Evolutionary conservation across 1,140 invertebrate genomes (phyloP).

Genomic region (Drosophila rhopaloa): DNA sequence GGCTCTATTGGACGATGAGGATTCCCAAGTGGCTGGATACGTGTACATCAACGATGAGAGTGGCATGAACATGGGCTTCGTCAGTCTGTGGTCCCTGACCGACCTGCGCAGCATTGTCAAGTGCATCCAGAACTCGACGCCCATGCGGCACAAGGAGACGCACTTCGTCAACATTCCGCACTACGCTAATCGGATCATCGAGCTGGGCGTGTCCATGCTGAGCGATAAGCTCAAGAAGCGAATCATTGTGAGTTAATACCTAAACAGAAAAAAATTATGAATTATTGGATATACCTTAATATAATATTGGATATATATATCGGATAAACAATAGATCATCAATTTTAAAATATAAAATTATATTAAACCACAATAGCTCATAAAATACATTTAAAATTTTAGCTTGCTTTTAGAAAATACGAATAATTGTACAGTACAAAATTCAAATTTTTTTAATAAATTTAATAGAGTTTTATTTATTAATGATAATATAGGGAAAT

Average conservation of each 20-base stretch:
- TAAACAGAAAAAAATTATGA: neutral
- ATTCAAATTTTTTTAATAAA: no score
- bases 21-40: slow-evolving; percentile 91
- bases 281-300: no score
- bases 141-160: slow-evolving; percentile 93
- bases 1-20: slow-evolving; percentile 91
- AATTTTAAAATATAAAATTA: no score
- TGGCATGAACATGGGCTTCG: slow-evolving; percentile 92
- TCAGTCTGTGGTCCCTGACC: slow-evolving; percentile 92
- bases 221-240: slow-evolving; percentile 92
- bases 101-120: slow-evolving; percentile 91
- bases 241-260: slow-evolving; percentile 87
- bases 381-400: no score
- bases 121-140: slow-evolving; percentile 94
- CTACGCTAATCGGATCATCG: slow-evolving; percentile 91
- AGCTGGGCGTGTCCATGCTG: slow-evolving; percentile 91
- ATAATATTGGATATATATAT: no score
- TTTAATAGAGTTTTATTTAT: no score
- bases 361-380: no score
- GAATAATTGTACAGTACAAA: no score
- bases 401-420: no score
- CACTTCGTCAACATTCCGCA: slow-evolving; percentile 93
- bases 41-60: slow-evolving; percentile 93
- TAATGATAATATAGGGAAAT: no score
- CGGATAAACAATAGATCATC: no score